Percentiles rank a stretch among this genome's conserved stretches.
Evolutionary conservation across 35 echinoderm and acorn worm genomes (phyloP).

Genomic region (Apostichopus californicus): DNA sequence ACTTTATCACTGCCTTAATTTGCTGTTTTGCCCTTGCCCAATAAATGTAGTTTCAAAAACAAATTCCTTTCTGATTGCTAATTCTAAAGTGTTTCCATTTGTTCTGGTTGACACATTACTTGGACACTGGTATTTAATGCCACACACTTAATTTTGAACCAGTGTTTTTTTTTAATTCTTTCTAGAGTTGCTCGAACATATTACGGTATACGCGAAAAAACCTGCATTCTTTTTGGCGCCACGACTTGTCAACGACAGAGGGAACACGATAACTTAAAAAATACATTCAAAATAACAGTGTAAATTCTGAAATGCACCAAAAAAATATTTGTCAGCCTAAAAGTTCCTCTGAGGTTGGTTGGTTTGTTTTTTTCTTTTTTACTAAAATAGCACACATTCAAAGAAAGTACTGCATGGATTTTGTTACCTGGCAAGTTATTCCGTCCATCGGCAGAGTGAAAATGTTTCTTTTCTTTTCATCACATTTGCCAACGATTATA

Average conservation of each 20-base stretch:
- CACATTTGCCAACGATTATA: background rate
- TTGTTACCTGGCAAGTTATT: background rate
- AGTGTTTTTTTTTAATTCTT: background rate
- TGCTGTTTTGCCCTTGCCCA: background rate
- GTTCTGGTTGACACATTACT: background rate
- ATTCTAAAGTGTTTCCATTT: background rate
- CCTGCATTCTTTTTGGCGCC: too few species aligned
- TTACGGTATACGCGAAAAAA: too few species aligned
- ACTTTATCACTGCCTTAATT: background rate
- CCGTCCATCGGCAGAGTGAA: background rate
- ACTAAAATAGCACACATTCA: background rate
- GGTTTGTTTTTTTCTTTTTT: background rate
- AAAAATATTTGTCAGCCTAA: too few species aligned
- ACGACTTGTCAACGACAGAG: too few species aligned
- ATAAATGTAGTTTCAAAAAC: background rate
- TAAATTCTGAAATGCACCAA: too few species aligned
- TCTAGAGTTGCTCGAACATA: background rate
- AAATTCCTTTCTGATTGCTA: background rate
- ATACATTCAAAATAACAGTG: too few species aligned
- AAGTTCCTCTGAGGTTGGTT: too few species aligned
- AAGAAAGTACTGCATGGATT: conserved; percentile 7
- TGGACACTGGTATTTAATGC: background rate
- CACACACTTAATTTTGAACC: background rate
- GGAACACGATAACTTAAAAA: too few species aligned
- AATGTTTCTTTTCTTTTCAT: background rate